phyloP scores from a whole-genome alignment of 2,797 vertebrate species.

The Cossypha heuglini region DNA sequence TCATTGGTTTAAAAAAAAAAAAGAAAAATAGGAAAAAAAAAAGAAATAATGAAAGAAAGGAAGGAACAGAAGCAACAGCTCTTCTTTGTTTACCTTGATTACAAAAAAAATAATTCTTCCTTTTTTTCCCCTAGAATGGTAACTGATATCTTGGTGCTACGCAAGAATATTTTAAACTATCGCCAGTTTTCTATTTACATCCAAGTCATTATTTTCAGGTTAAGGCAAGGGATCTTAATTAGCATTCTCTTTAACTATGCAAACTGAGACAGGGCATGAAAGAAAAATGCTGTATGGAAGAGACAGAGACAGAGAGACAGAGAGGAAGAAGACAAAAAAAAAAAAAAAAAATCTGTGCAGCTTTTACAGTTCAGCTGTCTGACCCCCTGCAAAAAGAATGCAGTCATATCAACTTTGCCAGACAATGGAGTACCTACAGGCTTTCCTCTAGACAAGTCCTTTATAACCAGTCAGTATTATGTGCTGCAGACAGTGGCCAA shows the following conservation, averaged over 20 bases:
- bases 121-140: conserved; percentile 69
- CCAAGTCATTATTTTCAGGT: conserved; percentile 75
- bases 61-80: conserved; percentile 72
- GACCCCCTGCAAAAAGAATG: conserved; percentile 77
- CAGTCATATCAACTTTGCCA: conserved; percentile 83
- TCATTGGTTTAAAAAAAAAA: conserved; percentile 38
- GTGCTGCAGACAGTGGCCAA: conserved; percentile 81
- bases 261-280: conserved; percentile 76
- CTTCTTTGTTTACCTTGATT: conserved; percentile 78
- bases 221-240: conserved; percentile 79
- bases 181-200: conserved; percentile 71
- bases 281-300: conserved; percentile 70
- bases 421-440: conserved; percentile 81
- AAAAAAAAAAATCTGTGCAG: conserved; percentile 65
- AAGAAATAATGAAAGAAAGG: conserved; percentile 52
- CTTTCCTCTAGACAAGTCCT: conserved; percentile 80
- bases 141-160: conserved; percentile 66
- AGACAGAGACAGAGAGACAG: neutral
- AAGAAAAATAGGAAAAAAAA: neutral
- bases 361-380: conserved; percentile 80
- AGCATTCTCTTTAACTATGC: conserved; percentile 78
- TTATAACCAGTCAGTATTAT: conserved; percentile 82
- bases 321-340: neutral
- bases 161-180: conserved; percentile 65
- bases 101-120: conserved; percentile 62